Conservation (phyloP, 2,888 invertebrate species). For the Xestoiulus laeticollis region DNA sequence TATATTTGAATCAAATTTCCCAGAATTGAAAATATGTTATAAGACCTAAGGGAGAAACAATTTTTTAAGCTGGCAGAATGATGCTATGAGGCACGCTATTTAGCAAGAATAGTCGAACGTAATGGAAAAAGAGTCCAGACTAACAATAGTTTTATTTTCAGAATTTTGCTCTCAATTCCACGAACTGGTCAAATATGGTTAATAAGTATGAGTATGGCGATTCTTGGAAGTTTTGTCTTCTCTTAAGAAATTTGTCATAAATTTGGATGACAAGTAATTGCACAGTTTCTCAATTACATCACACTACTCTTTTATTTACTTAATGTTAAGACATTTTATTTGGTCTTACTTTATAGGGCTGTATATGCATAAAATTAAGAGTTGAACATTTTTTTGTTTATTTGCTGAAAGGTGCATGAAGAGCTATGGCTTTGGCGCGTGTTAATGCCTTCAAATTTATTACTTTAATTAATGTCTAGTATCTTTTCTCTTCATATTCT, state of each 20-base stretch:
- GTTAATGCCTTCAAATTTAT: conserved; percentile 5
- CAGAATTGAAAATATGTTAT: background rate
- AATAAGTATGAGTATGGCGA: no score
- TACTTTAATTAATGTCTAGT: conserved; percentile 13
- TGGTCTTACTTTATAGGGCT: background rate
- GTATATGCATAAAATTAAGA: background rate
- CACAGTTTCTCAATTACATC: no score
- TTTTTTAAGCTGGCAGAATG: background rate
- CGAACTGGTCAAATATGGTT: background rate
- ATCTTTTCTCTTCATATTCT: conserved; percentile 35
- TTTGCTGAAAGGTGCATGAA: background rate
- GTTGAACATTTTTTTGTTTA: no score
- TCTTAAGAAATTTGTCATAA: no score
- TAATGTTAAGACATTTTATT: no score
- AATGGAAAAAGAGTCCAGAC: background rate
- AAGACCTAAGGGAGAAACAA: background rate
- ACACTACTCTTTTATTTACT: no score
- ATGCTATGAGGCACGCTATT: background rate
- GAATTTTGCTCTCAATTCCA: background rate
- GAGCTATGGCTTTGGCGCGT: background rate
- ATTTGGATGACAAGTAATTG: no score
- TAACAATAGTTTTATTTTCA: background rate
- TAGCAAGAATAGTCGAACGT: background rate
- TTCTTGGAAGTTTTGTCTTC: no score
- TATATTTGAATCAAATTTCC: background rate